Conservation (phyloP, 2,113 vertebrate genomes). For the Oreochromis niloticus region DNA sequence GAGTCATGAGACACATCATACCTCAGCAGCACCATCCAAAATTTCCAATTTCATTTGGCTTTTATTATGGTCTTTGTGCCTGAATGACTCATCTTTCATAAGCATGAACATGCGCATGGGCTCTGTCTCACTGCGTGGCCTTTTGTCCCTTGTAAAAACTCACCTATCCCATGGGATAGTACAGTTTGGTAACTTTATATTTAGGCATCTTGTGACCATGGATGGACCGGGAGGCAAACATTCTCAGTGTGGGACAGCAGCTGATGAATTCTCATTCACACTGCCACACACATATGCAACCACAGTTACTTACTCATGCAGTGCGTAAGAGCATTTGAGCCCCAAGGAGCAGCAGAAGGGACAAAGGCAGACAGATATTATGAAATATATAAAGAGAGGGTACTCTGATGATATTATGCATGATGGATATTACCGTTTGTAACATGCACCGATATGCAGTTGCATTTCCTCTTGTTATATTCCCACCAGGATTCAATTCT, state of each 20-base stretch:
- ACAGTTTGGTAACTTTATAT: conserved; percentile 41
- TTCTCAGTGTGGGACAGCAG: conserved; percentile 39
- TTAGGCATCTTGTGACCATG: conserved; percentile 47
- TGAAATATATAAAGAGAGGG: background rate
- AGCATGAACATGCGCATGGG: background rate
- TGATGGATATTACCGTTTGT: background rate
- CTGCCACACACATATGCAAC: background rate
- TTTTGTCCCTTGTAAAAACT: background rate
- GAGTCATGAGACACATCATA: conserved; percentile 21
- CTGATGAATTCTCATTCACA: conserved; percentile 52
- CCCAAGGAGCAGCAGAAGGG: background rate
- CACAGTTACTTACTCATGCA: conserved; percentile 9
- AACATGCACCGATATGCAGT: background rate
- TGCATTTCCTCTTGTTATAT: background rate
- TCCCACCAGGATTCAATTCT: conserved; percentile 80
- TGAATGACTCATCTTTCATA: background rate
- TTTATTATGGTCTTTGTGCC: background rate
- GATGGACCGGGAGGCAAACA: conserved; percentile 17
- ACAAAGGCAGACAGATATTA: background rate
- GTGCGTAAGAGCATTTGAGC: conserved; percentile 17
- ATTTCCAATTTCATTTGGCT: background rate
- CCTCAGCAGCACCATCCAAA: background rate
- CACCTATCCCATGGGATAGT: conserved; percentile 7
- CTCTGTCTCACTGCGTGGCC: background rate
- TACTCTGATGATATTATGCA: background rate